A percentile compares a stretch with the other conserved stretches of the same genome.
These are phyloP conservation scores for Micromesistius poutassou DNA, from an alignment of 2,797 vertebrate species.

Conservation along the genomic window DNA sequence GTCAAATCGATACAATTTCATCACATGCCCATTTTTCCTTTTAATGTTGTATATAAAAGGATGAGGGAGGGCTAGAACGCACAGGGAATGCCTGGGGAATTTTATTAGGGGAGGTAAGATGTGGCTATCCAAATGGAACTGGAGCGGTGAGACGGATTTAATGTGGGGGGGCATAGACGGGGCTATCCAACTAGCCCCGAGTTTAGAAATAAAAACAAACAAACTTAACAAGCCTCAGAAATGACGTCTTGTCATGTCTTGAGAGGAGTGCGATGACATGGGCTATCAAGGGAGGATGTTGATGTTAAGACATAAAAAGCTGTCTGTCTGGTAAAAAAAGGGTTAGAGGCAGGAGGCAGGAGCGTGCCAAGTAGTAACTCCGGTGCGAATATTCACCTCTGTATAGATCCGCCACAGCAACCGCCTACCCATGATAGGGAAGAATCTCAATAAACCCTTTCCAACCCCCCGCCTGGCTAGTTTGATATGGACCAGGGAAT, in stretches of 20 bases:
- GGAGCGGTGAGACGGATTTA: not conserved
- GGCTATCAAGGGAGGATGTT: not conserved
- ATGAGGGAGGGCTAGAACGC: not conserved
- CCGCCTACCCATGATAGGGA: not conserved
- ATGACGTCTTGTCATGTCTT: not conserved
- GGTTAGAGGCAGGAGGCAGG: not conserved
- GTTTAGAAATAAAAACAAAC: not conserved
- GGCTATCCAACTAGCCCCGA: not conserved
- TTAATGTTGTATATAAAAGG: conserved; percentile 14
- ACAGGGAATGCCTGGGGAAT: conserved; percentile 3
- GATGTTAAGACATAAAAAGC: not conserved
- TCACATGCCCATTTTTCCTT: conserved; percentile 6
- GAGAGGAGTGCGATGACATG: not conserved
- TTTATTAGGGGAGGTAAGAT: conserved; percentile 1
- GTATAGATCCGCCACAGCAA: not conserved
- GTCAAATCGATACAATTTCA: conserved; percentile 6
- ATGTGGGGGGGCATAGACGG: not conserved
- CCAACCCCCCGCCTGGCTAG: not conserved
- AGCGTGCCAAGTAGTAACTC: conserved; percentile 1
- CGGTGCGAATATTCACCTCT: not conserved
- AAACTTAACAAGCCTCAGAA: not conserved
- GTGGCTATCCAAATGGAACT: conserved; percentile 4
- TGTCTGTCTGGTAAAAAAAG: not conserved
- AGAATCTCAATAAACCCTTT: not conserved
- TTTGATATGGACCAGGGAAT: not conserved